Evolutionary conservation across 2,113 vertebrate species (phyloP), one percentile per base, ranked within the genome.

Genomic region (Osmerus mordax): DNA sequence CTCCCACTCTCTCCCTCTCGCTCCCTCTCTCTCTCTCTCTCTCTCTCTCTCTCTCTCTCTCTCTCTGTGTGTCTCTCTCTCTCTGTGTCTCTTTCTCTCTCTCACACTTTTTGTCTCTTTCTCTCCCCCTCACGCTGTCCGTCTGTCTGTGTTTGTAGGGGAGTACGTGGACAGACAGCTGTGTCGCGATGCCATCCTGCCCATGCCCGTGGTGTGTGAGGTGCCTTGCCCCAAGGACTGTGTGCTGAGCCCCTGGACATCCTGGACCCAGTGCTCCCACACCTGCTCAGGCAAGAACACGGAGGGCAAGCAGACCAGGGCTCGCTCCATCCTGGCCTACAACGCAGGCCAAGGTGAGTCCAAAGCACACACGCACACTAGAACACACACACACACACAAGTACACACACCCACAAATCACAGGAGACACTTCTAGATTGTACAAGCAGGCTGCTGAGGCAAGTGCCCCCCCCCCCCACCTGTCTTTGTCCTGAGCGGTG

Each of bases 261-360:
- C 84, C 0, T 99, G 97, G 97, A 95, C 95, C 6, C 94, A 93
- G 73, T 99, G 97, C 82, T 99, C 97, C 0, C 94, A 99, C 79
- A 99, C 97, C 84, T 99, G 97, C 91, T 99, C 97, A 0, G 95
- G 97, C 2, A 99, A 99, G 88, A 97, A 94, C 82, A 97, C 95
- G 0, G 97, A 99, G 84, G 97, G 97, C n/a, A 95, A 87, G 65
- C 96, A 99, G 91, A 92, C 90, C 51, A 92, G 97, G 8, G 84
- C 94, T 0, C 94, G 96, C 21, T 97, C 97, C 52, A 90, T 99
- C 64, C 89, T 99, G 53, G 97, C 97, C 0, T 98, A 98, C 2
- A 90, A 87, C 0, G 93, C 94, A 0, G 95, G 94, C 69, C 95
- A 97, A 87, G 96, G 97, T 99, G 91, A 88, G 88, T 28, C 12